Conservation (phyloP, 2,797 vertebrate species). For the Platalea minor region DNA sequence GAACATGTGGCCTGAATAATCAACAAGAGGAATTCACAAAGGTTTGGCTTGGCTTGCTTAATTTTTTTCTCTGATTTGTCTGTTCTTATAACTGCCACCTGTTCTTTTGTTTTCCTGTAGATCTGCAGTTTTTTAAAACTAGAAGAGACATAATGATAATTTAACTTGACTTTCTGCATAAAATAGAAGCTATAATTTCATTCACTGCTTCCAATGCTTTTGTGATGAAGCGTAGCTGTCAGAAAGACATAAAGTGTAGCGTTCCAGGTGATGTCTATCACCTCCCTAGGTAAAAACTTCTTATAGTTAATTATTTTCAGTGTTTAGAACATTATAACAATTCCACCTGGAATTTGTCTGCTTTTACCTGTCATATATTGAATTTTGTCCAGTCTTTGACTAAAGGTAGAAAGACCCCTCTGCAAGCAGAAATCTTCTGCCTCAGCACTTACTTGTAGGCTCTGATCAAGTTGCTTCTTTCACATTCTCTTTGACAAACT, state of each 20-base stretch:
- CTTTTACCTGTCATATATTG: not conserved
- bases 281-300: not conserved
- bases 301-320: not conserved
- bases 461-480: not conserved
- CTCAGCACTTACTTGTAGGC: not conserved
- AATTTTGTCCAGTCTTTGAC: not conserved
- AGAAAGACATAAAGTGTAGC: not conserved
- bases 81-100: slow-evolving; percentile 63
- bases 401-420: not conserved
- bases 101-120: slow-evolving; percentile 48
- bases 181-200: slow-evolving; percentile 7
- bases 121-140: not conserved
- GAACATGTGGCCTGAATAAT: slow-evolving; percentile 68
- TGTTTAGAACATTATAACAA: not conserved
- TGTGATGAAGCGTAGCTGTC: not conserved
- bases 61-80: slow-evolving; percentile 51
- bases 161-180: slow-evolving; percentile 12
- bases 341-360: not conserved
- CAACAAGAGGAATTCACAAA: slow-evolving; percentile 64
- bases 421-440: not conserved
- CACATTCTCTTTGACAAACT: not conserved
- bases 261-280: not conserved
- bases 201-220: not conserved
- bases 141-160: not conserved
- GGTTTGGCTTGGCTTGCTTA: slow-evolving; percentile 58